Conservation (phyloP, 2,797 vertebrate genomes). For the Sebastes vulpes region DNA sequence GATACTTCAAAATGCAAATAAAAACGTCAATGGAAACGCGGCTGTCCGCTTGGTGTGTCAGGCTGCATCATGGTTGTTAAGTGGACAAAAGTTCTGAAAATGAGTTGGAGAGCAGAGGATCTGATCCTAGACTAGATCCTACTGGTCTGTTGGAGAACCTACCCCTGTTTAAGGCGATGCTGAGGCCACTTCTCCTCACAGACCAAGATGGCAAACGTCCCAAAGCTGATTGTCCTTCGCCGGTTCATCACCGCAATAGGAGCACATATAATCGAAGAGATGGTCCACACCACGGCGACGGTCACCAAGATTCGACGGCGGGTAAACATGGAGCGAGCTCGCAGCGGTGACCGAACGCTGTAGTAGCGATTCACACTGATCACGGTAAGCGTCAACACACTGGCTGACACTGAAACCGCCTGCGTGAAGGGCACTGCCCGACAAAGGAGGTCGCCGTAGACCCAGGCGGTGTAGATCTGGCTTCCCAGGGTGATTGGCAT, state of each 20-base stretch:
- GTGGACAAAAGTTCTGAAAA: background rate
- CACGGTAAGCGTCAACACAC: constrained; percentile 91
- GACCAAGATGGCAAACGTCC: constrained; percentile 87
- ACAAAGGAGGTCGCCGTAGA: constrained; percentile 93
- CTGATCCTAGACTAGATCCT: background rate
- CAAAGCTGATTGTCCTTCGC: constrained; percentile 87
- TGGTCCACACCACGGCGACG: constrained; percentile 89
- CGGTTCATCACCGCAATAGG: constrained; percentile 93
- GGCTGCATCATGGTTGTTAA: background rate
- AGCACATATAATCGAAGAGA: constrained; percentile 90
- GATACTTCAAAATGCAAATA: background rate
- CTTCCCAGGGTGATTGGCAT: constrained; percentile 93
- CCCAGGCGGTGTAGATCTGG: constrained; percentile 93
- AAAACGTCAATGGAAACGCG: background rate
- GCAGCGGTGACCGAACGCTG: constrained; percentile 90
- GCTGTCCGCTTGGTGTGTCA: background rate
- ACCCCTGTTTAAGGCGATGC: constrained; percentile 90
- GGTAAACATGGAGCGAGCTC: constrained; percentile 92
- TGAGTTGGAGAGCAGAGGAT: background rate
- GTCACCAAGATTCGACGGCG: constrained; percentile 87
- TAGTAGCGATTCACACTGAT: constrained; percentile 94
- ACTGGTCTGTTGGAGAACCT: constrained; percentile 34
- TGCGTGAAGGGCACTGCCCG: constrained; percentile 92
- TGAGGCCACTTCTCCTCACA: constrained; percentile 94
- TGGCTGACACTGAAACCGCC: constrained; percentile 91